These are phyloP conservation scores for Arctia plantaginis DNA, from an alignment of 2,888 invertebrate species.

Conservation along the genomic window DNA sequence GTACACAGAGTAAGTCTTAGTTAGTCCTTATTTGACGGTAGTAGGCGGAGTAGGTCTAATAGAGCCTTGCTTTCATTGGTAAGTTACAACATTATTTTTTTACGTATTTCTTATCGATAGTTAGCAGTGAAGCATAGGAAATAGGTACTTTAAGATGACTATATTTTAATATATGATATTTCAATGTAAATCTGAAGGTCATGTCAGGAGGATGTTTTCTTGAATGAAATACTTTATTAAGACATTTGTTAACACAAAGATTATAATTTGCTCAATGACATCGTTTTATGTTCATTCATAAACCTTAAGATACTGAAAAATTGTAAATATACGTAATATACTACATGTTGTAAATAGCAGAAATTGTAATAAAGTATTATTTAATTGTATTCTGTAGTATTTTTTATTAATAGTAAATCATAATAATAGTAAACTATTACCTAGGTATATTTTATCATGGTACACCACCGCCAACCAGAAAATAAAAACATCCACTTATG, in stretches of 20 bases:
- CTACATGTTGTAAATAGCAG: slow-evolving; percentile 43
- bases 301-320: slow-evolving; percentile 27
- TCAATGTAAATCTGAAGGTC: slow-evolving; percentile 43
- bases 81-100: slow-evolving; percentile 41
- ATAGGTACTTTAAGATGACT: slow-evolving; percentile 34
- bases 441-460: no score
- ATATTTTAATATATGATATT: slow-evolving; percentile 49
- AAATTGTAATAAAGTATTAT: slow-evolving; percentile 57
- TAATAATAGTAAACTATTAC: no score
- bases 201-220: slow-evolving; percentile 23
- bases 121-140: slow-evolving; percentile 43
- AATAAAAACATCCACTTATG: background rate
- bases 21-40: slow-evolving; percentile 48
- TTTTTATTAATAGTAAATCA: no score
- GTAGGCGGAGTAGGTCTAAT: slow-evolving; percentile 36
- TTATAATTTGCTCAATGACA: slow-evolving; percentile 17
- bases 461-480: background rate
- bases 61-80: slow-evolving; percentile 49
- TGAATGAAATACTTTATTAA: slow-evolving; percentile 11
- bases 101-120: slow-evolving; percentile 52
- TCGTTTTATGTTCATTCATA: slow-evolving; percentile 11
- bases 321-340: slow-evolving; percentile 38
- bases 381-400: slow-evolving; percentile 41
- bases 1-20: slow-evolving; percentile 29
- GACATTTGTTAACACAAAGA: background rate